These are phyloP conservation scores for Hippocampus mohnikei DNA, from an alignment of 2,113 vertebrate genomes.

Conservation along the genomic window DNA sequence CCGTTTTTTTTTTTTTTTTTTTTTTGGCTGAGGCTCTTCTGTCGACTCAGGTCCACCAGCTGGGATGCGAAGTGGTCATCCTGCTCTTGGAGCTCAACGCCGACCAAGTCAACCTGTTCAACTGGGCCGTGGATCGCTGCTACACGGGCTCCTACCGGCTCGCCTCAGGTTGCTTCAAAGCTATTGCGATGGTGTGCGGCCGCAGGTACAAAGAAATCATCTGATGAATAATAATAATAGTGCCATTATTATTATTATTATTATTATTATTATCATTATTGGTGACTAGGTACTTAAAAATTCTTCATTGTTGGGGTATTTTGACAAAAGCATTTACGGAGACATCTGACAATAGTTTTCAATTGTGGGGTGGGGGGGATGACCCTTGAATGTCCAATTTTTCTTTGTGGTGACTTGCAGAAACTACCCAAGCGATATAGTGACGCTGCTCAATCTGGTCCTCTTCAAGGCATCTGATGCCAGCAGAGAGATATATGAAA, in stretches of 20 bases:
- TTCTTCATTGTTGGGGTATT: too few relatives aligned
- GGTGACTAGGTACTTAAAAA: too few relatives aligned
- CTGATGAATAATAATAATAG: too few relatives aligned
- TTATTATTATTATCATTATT: not conserved
- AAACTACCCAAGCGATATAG: slow-evolving; percentile 92
- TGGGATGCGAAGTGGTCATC: slow-evolving; percentile 94
- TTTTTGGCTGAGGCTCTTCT: slow-evolving; percentile 1
- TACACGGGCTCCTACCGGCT: slow-evolving; percentile 94
- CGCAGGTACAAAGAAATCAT: slow-evolving; percentile 79
- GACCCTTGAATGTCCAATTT: not conserved
- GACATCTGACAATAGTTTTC: too few relatives aligned
- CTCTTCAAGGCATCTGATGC: slow-evolving; percentile 95
- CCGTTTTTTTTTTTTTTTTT: not conserved
- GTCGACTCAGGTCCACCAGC: slow-evolving; percentile 84
- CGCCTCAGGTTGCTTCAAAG: slow-evolving; percentile 96
- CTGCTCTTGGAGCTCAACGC: slow-evolving; percentile 91
- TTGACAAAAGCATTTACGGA: too few relatives aligned
- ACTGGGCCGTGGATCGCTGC: slow-evolving; percentile 97
- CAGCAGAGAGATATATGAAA: slow-evolving; percentile 95
- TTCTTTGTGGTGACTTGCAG: slow-evolving; percentile 62
- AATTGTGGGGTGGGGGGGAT: too few relatives aligned
- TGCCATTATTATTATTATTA: not conserved
- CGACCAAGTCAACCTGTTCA: slow-evolving; percentile 94
- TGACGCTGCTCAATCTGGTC: slow-evolving; percentile 90
- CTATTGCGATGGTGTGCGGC: slow-evolving; percentile 92